A percentile compares a stretch with the other conserved stretches of the same genome.
Evolutionary conservation across 2,888 invertebrate species (phyloP).

Genomic region (Chrysotoxum bicinctum): DNA sequence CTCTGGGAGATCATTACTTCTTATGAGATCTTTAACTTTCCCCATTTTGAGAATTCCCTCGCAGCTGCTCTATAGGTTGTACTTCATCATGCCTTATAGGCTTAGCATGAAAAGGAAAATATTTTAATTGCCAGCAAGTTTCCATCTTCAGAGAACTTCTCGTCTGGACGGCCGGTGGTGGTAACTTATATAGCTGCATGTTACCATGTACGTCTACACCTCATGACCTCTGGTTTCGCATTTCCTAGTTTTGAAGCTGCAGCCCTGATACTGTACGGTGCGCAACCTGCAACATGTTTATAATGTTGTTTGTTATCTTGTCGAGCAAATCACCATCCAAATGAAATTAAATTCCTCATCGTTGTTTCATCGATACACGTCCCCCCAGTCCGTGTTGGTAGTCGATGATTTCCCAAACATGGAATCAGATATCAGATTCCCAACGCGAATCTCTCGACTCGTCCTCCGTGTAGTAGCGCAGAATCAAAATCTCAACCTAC

Average conservation of each 20-base stretch:
- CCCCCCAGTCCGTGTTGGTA: neutral
- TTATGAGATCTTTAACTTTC: neutral
- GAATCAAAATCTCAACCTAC: slow-evolving; percentile 49
- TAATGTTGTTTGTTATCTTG: slow-evolving; percentile 67
- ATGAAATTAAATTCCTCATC: slow-evolving; percentile 61
- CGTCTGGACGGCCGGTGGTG: neutral
- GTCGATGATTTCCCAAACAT: slow-evolving; percentile 18
- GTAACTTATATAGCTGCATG: slow-evolving; percentile 1
- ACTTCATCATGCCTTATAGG: neutral
- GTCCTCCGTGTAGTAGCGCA: slow-evolving; percentile 31
- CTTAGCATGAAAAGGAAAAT: neutral
- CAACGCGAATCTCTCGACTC: neutral
- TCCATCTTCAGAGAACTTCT: slow-evolving; percentile 15
- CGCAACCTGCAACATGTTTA: slow-evolving; percentile 59
- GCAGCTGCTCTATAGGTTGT: neutral
- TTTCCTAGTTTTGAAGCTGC: slow-evolving; percentile 34
- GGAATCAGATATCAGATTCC: slow-evolving; percentile 29
- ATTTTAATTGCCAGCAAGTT: slow-evolving; percentile 40
- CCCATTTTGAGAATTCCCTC: slow-evolving; percentile 1
- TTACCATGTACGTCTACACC: slow-evolving; percentile 21
- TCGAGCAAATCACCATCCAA: slow-evolving; percentile 68
- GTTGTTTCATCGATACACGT: slow-evolving; percentile 28
- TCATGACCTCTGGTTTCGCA: slow-evolving; percentile 45
- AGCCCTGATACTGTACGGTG: neutral
- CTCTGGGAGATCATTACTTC: neutral